phyloP scores from a whole-genome alignment of 2,113 vertebrate species.

The Hystrix brachyura region DNA sequence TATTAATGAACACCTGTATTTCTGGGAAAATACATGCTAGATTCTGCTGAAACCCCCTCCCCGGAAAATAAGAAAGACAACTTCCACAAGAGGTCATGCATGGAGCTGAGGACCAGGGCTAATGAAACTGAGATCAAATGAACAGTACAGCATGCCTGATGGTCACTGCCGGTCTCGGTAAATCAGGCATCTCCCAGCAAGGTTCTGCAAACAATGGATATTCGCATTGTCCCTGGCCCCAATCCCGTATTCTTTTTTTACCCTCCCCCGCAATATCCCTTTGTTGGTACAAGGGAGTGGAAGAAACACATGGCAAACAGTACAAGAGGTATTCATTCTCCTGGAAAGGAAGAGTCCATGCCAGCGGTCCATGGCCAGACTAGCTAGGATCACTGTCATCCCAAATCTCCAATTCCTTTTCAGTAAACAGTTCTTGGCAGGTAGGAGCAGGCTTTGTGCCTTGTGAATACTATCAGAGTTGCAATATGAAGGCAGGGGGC shows the following conservation, averaged over 20 bases:
- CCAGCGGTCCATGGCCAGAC: conserved; percentile 77
- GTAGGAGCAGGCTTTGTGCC: conserved; percentile 77
- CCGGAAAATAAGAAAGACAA: conserved; percentile 45
- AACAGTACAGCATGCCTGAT: conserved; percentile 52
- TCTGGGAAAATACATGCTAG: conserved; percentile 79
- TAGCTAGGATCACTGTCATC: conserved; percentile 77
- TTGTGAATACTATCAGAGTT: conserved; percentile 73
- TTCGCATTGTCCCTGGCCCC: conserved; percentile 82
- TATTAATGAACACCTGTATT: conserved; percentile 77
- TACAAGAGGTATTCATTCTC: conserved; percentile 76
- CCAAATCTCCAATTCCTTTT: conserved; percentile 76
- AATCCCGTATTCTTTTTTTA: conserved; percentile 75
- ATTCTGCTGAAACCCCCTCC: conserved; percentile 61
- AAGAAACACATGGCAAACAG: conserved; percentile 69
- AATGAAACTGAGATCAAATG: conserved; percentile 24
- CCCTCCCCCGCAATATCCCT: conserved; percentile 64
- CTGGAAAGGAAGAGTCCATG: conserved; percentile 76
- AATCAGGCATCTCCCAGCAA: conserved; percentile 47
- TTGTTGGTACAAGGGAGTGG: conserved; percentile 73
- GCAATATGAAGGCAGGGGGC: conserved; percentile 68
- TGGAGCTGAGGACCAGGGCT: conserved; percentile 71
- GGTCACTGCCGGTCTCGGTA: conserved; percentile 64
- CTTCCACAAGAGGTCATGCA: conserved; percentile 62
- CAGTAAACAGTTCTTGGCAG: conserved; percentile 76
- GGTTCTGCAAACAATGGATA: conserved; percentile 79